Evolutionary conservation across 2,888 invertebrate genomes (phyloP).

Genomic region (Trissonchulus sp.): DNA sequence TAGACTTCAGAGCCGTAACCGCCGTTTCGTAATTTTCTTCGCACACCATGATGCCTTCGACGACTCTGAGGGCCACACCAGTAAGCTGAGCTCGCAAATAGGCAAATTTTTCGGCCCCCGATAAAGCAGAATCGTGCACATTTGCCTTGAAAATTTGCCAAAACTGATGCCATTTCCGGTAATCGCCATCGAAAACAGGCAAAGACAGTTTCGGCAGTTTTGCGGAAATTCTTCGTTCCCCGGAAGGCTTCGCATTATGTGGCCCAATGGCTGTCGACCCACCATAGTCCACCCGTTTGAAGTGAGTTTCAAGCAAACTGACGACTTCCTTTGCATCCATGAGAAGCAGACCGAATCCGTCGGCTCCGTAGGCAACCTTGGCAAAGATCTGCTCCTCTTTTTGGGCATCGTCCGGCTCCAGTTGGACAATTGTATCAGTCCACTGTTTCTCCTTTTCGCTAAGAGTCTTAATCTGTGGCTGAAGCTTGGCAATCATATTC

Average conservation of each 20-base stretch:
- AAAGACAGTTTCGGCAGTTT: not conserved
- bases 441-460: no score
- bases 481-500: no score
- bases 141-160: not conserved
- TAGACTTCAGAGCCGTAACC: not conserved
- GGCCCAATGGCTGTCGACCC: not conserved
- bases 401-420: no score
- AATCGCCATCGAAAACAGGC: not conserved
- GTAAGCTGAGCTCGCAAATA: conserved; percentile 9
- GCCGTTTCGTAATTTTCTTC: not conserved
- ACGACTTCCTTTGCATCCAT: not conserved
- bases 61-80: not conserved
- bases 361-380: not conserved
- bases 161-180: not conserved
- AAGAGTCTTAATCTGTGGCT: no score
- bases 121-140: not conserved
- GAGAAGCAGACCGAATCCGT: not conserved
- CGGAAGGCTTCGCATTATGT: not conserved
- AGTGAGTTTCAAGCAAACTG: conserved; percentile 5
- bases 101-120: not conserved
- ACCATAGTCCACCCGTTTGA: conserved; percentile 2
- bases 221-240: not conserved
- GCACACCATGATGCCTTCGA: not conserved
- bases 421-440: no score
- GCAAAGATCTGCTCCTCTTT: not conserved